phyloP scores from a whole-genome alignment of 2,888 invertebrate species.

The Bursaphelenchus okinawaensis region DNA sequence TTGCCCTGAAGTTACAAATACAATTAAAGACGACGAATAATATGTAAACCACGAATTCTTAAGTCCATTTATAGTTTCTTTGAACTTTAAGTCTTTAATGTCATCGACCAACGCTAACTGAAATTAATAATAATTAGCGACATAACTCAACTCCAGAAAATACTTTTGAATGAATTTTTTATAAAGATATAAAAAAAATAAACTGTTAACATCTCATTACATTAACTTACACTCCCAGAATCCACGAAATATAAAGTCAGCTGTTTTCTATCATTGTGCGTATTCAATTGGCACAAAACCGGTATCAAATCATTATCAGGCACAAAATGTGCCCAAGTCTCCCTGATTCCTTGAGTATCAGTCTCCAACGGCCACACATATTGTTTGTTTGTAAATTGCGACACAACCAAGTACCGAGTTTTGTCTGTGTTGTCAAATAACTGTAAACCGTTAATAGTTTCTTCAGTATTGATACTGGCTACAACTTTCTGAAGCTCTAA shows the following conservation, averaged over 20 bases:
- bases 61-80: neutral
- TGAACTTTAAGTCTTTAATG: neutral
- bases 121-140: neutral
- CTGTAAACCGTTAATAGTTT: conserved; percentile 39
- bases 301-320: neutral
- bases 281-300: neutral
- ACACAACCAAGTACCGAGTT: conserved; percentile 25
- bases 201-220: no score
- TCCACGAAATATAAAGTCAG: neutral
- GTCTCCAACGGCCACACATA: conserved; percentile 47
- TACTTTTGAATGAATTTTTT: no score
- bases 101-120: neutral
- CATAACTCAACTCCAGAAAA: no score
- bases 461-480: conserved; percentile 2
- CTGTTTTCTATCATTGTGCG: neutral
- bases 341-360: neutral
- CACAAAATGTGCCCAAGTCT: neutral
- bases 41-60: neutral
- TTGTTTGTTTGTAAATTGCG: conserved; percentile 42
- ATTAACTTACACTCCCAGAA: neutral
- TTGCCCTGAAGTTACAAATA: conserved; percentile 1
- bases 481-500: conserved; percentile 13
- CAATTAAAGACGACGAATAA: neutral
- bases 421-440: conserved; percentile 34
- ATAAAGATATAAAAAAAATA: no score